These are phyloP conservation scores for Drosophila trichaetosa DNA, from an alignment of 2,888 invertebrate species.

Conservation along the genomic window DNA sequence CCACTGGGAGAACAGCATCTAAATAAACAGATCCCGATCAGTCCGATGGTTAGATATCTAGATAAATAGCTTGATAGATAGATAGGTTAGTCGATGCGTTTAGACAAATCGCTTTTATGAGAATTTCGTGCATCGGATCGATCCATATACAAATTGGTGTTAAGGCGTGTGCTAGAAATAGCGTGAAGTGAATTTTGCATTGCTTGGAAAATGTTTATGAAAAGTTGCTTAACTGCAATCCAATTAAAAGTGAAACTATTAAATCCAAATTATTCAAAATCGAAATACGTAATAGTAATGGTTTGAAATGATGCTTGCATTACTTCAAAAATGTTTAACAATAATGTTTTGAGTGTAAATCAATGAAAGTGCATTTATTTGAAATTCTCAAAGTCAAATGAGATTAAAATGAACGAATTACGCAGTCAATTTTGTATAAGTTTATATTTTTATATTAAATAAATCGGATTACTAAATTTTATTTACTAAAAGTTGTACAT, in stretches of 20 bases:
- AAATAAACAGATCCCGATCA: slow-evolving; percentile 42
- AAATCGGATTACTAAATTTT: not conserved
- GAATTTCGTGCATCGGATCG: slow-evolving; percentile 22
- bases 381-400: not conserved
- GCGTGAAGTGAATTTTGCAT: not conserved
- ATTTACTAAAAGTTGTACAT: not conserved
- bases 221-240: not conserved
- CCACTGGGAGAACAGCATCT: slow-evolving; percentile 6
- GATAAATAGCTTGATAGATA: not conserved
- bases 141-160: slow-evolving; percentile 7
- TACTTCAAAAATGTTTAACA: not conserved
- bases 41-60: not conserved
- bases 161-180: not conserved
- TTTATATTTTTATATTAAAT: not conserved
- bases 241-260: not conserved
- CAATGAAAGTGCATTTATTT: not conserved
- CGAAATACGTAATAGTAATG: not conserved
- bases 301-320: not conserved
- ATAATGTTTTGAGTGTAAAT: not conserved
- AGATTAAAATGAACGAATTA: not conserved
- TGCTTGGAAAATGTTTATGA: not conserved
- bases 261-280: not conserved
- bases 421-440: not conserved
- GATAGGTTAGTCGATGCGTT: slow-evolving; percentile 21
- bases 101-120: slow-evolving; percentile 42